These are phyloP conservation scores for Egretta garzetta DNA, from an alignment of 2,113 vertebrate genomes.

Conservation along the genomic window DNA sequence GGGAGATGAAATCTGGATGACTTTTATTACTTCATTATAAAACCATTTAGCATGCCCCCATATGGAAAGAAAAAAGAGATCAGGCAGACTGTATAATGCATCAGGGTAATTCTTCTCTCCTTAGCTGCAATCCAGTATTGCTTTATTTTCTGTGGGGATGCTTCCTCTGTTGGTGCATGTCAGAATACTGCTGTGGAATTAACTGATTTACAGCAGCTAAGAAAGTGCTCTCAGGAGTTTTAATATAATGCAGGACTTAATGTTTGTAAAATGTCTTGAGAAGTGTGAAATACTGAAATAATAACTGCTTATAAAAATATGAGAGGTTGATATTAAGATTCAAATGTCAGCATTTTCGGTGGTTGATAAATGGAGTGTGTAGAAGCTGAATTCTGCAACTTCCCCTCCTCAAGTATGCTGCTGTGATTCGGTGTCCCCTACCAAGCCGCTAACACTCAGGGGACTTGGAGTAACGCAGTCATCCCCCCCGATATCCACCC, in stretches of 20 bases:
- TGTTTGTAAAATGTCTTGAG: neutral
- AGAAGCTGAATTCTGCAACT: neutral
- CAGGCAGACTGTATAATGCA: neutral
- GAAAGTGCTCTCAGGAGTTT: neutral
- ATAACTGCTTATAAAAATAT: neutral
- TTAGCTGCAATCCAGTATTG: neutral
- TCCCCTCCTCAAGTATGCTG: neutral
- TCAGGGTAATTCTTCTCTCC: neutral
- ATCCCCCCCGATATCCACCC: neutral
- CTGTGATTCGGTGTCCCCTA: neutral
- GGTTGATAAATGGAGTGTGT: neutral
- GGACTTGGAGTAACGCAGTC: neutral
- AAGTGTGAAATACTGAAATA: neutral
- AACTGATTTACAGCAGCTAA: neutral
- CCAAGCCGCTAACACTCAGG: neutral
- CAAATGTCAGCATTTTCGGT: neutral
- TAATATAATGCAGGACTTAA: neutral
- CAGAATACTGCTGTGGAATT: neutral
- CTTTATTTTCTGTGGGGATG: neutral
- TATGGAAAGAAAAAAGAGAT: neutral
- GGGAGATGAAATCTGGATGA: neutral
- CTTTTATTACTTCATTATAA: neutral
- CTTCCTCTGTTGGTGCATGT: neutral
- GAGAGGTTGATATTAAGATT: neutral
- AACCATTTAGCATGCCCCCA: neutral